Percentiles rank a stretch among this genome's conserved stretches.
Conservation (phyloP, 2,888 invertebrate genomes). For the Lobophora halterata region DNA sequence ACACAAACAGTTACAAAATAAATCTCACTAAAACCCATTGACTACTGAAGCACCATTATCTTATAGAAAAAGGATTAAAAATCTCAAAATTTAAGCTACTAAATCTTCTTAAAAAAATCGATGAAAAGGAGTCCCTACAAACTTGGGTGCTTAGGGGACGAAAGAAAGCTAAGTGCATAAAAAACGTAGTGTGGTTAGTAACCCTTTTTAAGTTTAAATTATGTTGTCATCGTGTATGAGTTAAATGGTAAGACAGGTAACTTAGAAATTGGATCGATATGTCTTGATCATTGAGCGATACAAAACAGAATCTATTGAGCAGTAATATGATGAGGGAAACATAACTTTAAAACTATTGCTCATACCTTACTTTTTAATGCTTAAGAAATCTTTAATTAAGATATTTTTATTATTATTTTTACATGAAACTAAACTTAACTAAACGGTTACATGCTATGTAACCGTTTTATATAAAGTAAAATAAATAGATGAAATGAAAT, state of each 20-base stretch:
- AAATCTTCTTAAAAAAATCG: slow-evolving; percentile 38
- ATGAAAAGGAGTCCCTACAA: slow-evolving; percentile 18
- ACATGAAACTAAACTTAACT: no score
- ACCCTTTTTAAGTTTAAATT: slow-evolving; percentile 53
- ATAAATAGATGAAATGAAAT: no score
- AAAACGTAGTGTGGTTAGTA: slow-evolving; percentile 59
- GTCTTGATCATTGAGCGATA: slow-evolving; percentile 27
- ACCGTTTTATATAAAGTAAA: no score
- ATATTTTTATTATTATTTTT: no score
- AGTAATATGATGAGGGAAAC: no score
- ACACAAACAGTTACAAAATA: slow-evolving; percentile 22
- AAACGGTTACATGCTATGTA: no score
- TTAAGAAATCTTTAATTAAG: no score
- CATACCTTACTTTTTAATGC: no score
- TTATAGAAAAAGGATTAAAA: slow-evolving; percentile 40
- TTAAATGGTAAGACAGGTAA: slow-evolving; percentile 49
- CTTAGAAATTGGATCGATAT: slow-evolving; percentile 24
- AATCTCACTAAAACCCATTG: slow-evolving; percentile 39
- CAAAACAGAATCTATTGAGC: no score
- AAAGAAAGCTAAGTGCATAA: slow-evolving; percentile 27
- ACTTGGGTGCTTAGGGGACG: slow-evolving; percentile 40
- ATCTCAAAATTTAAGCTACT: slow-evolving; percentile 45
- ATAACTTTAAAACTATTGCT: no score
- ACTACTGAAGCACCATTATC: slow-evolving; percentile 52
- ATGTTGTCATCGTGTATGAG: slow-evolving; percentile 57